These are phyloP conservation scores for Cirrhinus molitorella DNA, from an alignment of 2,797 vertebrate genomes.

Conservation along the genomic window DNA sequence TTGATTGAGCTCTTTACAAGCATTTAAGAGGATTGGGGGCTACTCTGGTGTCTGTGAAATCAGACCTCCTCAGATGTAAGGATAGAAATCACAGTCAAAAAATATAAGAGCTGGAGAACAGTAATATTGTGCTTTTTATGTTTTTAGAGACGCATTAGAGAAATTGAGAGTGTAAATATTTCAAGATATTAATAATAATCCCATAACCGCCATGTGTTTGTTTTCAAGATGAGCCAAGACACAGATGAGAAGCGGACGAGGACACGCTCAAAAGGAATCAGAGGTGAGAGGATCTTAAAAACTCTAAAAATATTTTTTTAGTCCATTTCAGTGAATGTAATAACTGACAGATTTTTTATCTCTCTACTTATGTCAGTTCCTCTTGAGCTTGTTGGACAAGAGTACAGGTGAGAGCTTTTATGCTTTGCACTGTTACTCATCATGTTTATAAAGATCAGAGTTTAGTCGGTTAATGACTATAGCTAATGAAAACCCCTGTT, in stretches of 20 bases:
- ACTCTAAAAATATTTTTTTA: neutral
- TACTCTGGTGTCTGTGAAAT: conserved; percentile 50
- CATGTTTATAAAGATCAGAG: neutral
- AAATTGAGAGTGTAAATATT: neutral
- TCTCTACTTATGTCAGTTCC: conserved; percentile 72
- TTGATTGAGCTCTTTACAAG: conserved; percentile 59
- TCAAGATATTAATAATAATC: neutral
- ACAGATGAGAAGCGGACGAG: conserved; percentile 90
- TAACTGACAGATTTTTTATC: neutral
- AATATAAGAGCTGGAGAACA: neutral
- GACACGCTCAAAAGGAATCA: conserved; percentile 90
- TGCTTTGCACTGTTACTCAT: neutral
- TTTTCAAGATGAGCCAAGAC: conserved; percentile 93
- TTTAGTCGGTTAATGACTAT: neutral
- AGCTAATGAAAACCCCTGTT: conserved; percentile 54
- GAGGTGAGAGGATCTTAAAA: conserved; percentile 81
- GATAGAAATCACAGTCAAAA: conserved; percentile 40
- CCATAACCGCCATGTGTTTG: neutral
- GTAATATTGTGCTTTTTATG: neutral
- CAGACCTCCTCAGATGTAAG: conserved; percentile 21
- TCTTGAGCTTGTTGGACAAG: conserved; percentile 85
- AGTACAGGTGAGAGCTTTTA: conserved; percentile 84
- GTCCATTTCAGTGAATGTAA: conserved; percentile 13
- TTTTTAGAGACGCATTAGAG: neutral
- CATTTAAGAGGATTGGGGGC: conserved; percentile 49